Conservation (phyloP, 1,140 invertebrate genomes). For the Cyphomyrmex costatus region DNA sequence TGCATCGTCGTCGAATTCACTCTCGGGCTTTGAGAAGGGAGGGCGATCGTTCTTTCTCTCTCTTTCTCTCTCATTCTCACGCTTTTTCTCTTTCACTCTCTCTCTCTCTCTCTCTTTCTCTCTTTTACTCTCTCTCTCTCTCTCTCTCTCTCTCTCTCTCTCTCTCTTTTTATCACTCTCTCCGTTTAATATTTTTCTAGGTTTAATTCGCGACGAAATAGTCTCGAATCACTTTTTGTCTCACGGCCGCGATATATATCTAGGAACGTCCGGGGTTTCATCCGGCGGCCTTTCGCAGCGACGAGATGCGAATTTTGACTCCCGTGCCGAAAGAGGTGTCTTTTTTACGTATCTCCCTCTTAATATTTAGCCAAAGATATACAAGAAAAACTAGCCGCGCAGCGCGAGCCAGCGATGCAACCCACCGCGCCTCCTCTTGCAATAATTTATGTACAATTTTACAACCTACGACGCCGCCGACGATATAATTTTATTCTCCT, state of each 20-base stretch:
- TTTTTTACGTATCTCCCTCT: slow-evolving; percentile 47
- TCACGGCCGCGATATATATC: slow-evolving; percentile 65
- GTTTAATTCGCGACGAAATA: slow-evolving; percentile 64
- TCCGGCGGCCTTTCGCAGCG: slow-evolving; percentile 65
- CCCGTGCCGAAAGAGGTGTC: slow-evolving; percentile 68
- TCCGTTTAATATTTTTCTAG: slow-evolving; percentile 38
- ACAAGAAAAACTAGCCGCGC: slow-evolving; percentile 78
- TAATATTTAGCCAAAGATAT: slow-evolving; percentile 75
- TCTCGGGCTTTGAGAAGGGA: slow-evolving; percentile 74
- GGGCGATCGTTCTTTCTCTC: slow-evolving; percentile 68
- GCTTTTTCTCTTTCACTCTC: slow-evolving; percentile 14
- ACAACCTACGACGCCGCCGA: slow-evolving; percentile 87
- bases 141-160: slow-evolving; percentile 23
- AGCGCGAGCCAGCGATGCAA: slow-evolving; percentile 80
- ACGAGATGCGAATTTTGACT: slow-evolving; percentile 71
- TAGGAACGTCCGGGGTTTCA: slow-evolving; percentile 73
- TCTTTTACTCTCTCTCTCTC: slow-evolving; percentile 14
- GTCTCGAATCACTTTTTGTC: slow-evolving; percentile 46
- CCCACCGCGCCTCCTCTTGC: slow-evolving; percentile 85
- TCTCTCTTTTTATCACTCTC: slow-evolving; percentile 22
- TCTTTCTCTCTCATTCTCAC: slow-evolving; percentile 41
- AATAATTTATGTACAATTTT: slow-evolving; percentile 87
- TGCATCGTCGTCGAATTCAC: slow-evolving; percentile 76
- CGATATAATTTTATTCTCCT: slow-evolving; percentile 86
- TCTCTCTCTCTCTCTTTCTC: slow-evolving; percentile 15